Evolutionary conservation across 2,888 invertebrate species (phyloP), one percentile per base, ranked within the genome.

Genomic region (Chaetogeoica ovagalla): DNA sequence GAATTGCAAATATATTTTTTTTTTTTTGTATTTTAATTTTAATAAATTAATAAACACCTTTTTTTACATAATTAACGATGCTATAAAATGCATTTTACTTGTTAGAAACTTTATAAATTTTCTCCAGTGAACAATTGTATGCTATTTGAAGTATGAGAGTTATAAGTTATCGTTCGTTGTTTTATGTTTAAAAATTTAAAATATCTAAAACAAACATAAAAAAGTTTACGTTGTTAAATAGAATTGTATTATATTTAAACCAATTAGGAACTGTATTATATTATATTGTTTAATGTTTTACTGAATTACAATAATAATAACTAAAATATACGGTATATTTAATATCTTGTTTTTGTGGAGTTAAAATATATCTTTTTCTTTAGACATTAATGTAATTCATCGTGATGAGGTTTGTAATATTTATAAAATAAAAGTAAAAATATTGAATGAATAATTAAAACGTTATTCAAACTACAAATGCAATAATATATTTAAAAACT

Each of bases 141-240:
- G 17, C n/a, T 74, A 65, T 74, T 7, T 23, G 11, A 39, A 39
- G 21, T 17, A 21, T 21, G 17, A 21, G 19, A 55, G 17, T 65
- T 55, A 74, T 65, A 23, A 65, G 55, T 74, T 65, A 21, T 74
- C 55, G 21, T 65, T 21, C 39, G 63, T 55, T 55, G 9, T 7
- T 21, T 21, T 21, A 57, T 63, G 17, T 65, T 23, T 0, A 3
- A 11, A 55, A 55, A 43, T 21, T n/a, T 17, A 65, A 74, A 55
- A 39, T 73, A 63, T 73, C 15, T 21, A 21, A 6, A 74, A 60
- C 23, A 43, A 60, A 48, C 59, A 60, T 21, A 39, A 55, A 73
- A 30, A 74, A 65, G 63, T 74, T 52, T 62, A 55, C 15, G 37
- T 21, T 17, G 52, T 52, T 9, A 52, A 74, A 65, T 65, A 55